Conservation (phyloP, 2,797 vertebrate species). For the Cuniculus paca region DNA sequence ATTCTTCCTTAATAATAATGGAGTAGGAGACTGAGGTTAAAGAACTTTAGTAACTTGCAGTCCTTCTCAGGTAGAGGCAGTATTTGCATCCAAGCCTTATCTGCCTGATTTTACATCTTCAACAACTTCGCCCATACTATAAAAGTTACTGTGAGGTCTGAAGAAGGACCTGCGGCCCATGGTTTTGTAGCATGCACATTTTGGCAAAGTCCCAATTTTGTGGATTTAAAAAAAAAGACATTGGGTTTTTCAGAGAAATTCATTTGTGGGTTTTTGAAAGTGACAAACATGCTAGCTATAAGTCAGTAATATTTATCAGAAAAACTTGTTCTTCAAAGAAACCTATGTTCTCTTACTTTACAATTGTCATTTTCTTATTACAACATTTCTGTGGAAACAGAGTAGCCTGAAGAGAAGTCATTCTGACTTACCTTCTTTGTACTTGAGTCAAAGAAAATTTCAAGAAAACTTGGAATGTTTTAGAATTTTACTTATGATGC, state of each 20-base stretch:
- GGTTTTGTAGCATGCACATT: constrained; percentile 69
- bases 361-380: constrained; percentile 36
- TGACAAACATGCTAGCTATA: constrained; percentile 79
- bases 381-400: constrained; percentile 62
- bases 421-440: constrained; percentile 19
- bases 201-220: constrained; percentile 82
- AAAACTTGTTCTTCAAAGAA: constrained; percentile 77
- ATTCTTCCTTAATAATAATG: too few relatives aligned
- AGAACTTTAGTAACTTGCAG: neutral
- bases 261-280: constrained; percentile 83
- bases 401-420: neutral
- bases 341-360: constrained; percentile 50
- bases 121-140: neutral
- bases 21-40: neutral
- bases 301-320: constrained; percentile 82
- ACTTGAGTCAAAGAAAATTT: neutral
- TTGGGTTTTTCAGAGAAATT: constrained; percentile 84
- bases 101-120: neutral
- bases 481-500: neutral
- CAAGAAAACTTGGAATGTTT: neutral
- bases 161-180: neutral
- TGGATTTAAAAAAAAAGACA: constrained; percentile 73
- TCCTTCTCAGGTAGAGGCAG: neutral
- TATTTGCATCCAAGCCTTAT: neutral
- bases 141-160: neutral